Conservation (phyloP, 2,797 vertebrate genomes). For the Myotis myotis region DNA sequence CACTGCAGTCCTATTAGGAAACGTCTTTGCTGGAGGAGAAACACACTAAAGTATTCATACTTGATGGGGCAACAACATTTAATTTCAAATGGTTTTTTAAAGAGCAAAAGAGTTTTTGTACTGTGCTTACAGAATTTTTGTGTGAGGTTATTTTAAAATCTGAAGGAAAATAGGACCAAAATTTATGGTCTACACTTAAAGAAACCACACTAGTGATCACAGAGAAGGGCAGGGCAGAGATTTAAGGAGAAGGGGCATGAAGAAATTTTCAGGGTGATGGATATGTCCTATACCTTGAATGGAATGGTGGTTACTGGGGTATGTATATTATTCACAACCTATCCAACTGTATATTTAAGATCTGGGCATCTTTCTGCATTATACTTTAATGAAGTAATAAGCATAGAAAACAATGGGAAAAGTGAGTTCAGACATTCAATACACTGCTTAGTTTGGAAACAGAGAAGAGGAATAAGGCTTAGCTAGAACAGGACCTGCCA, state of each 20-base stretch:
- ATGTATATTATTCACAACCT: background rate
- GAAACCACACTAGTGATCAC: background rate
- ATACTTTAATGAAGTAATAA: background rate
- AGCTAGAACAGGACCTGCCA: background rate
- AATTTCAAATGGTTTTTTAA: background rate
- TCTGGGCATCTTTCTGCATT: background rate
- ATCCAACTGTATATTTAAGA: background rate
- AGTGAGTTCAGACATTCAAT: background rate
- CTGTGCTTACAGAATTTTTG: background rate
- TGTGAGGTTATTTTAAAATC: background rate
- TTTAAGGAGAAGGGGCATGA: background rate
- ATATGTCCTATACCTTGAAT: background rate
- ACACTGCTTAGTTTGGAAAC: conserved; percentile 19
- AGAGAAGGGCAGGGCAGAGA: background rate
- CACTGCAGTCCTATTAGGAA: background rate
- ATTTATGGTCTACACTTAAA: background rate
- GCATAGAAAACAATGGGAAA: background rate
- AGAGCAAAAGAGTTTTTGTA: background rate
- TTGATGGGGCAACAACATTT: background rate
- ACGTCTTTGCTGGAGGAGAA: background rate
- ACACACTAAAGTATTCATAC: background rate
- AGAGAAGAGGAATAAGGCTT: background rate
- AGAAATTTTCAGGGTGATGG: background rate
- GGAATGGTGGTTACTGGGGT: background rate
- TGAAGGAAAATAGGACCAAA: background rate